Conservation (phyloP, 2,888 invertebrate species). For the Teleiodes luculella region DNA sequence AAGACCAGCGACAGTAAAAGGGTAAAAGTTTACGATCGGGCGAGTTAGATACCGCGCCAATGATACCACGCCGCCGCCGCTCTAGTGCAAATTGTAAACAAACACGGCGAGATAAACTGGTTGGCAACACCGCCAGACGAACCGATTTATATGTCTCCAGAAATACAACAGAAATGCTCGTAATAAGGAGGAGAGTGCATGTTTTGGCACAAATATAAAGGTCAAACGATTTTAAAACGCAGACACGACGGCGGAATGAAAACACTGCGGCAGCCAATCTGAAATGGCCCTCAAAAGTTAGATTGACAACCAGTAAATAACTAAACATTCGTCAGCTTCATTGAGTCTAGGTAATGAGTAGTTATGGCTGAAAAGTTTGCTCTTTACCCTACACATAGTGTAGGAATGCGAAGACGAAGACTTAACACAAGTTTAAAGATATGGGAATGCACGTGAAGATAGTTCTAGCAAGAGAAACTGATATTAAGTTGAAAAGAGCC, state of each 20-base stretch:
- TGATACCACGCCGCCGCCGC: conserved; percentile 30
- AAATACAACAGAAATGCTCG: conserved; percentile 38
- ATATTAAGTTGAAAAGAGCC: conserved; percentile 31
- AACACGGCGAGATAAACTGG: conserved; percentile 51
- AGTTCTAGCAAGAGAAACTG: conserved; percentile 38
- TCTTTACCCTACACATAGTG: conserved; percentile 17
- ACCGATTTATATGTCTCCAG: conserved; percentile 35
- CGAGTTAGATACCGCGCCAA: conserved; percentile 32
- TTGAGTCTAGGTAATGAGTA: too few species aligned
- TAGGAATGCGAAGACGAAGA: too few species aligned
- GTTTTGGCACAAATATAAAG: conserved; percentile 31
- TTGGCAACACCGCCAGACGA: conserved; percentile 45
- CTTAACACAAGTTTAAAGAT: too few species aligned
- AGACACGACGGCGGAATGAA: not conserved
- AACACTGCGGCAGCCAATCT: conserved; percentile 24
- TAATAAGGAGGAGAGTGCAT: conserved; percentile 25
- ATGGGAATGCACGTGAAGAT: conserved; percentile 29
- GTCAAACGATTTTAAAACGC: conserved; percentile 24
- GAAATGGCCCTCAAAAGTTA: not conserved
- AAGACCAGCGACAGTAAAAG: conserved; percentile 30
- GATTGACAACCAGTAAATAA: not conserved
- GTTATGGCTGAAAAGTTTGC: not conserved
- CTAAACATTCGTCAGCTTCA: too few species aligned
- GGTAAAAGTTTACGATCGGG: conserved; percentile 40
- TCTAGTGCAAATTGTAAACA: conserved; percentile 55